Evolutionary conservation across 2,888 invertebrate genomes (phyloP).

Genomic region (Ormyrus labotus): DNA sequence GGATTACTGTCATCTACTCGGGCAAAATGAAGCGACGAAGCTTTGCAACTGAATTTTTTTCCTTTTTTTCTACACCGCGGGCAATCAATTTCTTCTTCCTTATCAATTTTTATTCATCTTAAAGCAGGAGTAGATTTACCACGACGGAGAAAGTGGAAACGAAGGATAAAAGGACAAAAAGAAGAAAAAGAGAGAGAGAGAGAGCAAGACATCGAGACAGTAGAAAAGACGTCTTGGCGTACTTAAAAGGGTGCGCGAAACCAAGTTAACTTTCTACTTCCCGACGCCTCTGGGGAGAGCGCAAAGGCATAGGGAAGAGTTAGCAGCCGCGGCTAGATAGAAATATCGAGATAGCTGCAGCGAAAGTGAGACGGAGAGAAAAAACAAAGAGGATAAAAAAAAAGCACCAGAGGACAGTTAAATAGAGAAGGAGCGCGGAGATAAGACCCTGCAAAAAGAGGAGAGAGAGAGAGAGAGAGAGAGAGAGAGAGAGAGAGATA

Average conservation of each 20-base stretch:
- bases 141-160: constrained; percentile 8
- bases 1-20: too few relatives aligned
- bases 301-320: constrained; percentile 13
- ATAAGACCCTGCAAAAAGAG: neutral
- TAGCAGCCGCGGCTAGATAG: constrained; percentile 23
- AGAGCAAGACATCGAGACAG: too few relatives aligned
- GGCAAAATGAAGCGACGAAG: too few relatives aligned
- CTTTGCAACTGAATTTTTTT: too few relatives aligned
- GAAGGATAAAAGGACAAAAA: neutral
- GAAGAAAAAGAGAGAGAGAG: neutral
- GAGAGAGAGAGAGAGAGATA: too few relatives aligned
- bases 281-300: constrained; percentile 8
- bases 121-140: constrained; percentile 20
- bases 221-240: constrained; percentile 27
- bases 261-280: constrained; percentile 50
- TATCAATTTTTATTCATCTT: constrained; percentile 37
- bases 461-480: too few relatives aligned
- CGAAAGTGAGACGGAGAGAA: constrained; percentile 12
- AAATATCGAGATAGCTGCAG: constrained; percentile 37
- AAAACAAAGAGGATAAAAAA: neutral
- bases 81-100: neutral
- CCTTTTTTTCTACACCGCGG: neutral
- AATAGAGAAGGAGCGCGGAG: neutral
- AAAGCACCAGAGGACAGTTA: neutral
- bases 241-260: constrained; percentile 39